Conservation (phyloP, 2,113 vertebrate genomes). For the Campylomormyrus tamandua region DNA sequence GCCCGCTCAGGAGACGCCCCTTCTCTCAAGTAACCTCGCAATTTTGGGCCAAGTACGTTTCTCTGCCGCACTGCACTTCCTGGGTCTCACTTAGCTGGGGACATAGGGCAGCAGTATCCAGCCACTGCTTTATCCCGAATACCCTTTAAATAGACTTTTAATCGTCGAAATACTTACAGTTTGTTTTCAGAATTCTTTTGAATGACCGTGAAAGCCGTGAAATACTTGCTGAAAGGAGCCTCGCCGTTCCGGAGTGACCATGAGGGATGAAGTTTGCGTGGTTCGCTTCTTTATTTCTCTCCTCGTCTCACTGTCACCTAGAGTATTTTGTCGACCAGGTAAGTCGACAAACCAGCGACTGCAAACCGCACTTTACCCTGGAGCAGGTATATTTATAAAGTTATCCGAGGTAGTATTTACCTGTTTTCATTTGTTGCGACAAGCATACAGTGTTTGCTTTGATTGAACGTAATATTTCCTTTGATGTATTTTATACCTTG, state of each 20-base stretch:
- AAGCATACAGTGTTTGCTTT: background rate
- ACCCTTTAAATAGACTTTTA: background rate
- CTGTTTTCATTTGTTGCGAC: background rate
- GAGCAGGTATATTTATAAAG: background rate
- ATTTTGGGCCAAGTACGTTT: slow-evolving; percentile 23
- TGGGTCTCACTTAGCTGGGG: background rate
- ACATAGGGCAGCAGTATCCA: background rate
- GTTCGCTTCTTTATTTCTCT: slow-evolving; percentile 33
- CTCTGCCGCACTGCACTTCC: slow-evolving; percentile 14
- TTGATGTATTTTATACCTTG: background rate
- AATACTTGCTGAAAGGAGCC: background rate
- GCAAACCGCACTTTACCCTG: background rate
- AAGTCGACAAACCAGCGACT: slow-evolving; percentile 18
- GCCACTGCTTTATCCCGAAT: background rate
- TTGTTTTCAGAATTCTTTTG: background rate
- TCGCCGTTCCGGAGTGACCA: slow-evolving; percentile 26
- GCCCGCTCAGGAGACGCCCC: slow-evolving; percentile 28
- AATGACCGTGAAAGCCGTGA: background rate
- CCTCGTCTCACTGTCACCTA: slow-evolving; percentile 25
- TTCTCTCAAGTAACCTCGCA: slow-evolving; percentile 33
- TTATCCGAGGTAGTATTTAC: background rate
- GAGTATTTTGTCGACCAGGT: slow-evolving; percentile 43
- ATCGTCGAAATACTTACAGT: background rate
- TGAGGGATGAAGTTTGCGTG: slow-evolving; percentile 29
- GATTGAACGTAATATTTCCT: background rate